Conservation (phyloP, 2,888 invertebrate genomes). For the Rhopalosiphum nymphaeae region DNA sequence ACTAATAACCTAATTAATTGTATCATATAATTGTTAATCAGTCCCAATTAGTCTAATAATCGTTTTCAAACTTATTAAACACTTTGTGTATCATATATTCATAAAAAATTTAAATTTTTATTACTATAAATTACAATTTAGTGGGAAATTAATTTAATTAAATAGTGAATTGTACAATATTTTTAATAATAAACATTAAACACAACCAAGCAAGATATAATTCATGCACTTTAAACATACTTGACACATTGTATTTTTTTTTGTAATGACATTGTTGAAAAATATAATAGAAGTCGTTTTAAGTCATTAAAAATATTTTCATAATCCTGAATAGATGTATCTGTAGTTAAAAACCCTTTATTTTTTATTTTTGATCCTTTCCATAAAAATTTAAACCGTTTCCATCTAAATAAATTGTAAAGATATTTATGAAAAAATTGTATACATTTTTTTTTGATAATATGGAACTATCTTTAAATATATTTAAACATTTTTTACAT, state of each 20-base stretch:
- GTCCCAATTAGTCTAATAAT: too few species aligned
- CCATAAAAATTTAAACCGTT: slow-evolving; percentile 46
- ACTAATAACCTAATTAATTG: too few species aligned
- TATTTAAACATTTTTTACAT: too few species aligned
- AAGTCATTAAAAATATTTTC: slow-evolving; percentile 54
- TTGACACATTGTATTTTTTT: slow-evolving; percentile 47
- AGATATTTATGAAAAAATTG: background rate
- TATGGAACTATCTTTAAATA: background rate
- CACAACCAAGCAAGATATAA: background rate
- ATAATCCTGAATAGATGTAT: slow-evolving; percentile 35
- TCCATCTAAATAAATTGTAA: slow-evolving; percentile 40
- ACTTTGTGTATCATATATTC: background rate
- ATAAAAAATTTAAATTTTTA: background rate
- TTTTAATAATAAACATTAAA: background rate
- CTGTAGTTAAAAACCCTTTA: background rate
- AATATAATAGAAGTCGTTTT: slow-evolving; percentile 39
- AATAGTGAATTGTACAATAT: background rate
- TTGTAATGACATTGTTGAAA: background rate
- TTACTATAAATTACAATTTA: background rate
- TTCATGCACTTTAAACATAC: slow-evolving; percentile 21
- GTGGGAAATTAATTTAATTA: background rate
- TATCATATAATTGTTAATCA: too few species aligned
- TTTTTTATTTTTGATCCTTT: slow-evolving; percentile 20
- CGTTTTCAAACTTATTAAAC: too few species aligned
- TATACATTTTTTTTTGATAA: background rate